Evolutionary conservation across 1,140 invertebrate species (phyloP).

Genomic region (Polyergus mexicanus): DNA sequence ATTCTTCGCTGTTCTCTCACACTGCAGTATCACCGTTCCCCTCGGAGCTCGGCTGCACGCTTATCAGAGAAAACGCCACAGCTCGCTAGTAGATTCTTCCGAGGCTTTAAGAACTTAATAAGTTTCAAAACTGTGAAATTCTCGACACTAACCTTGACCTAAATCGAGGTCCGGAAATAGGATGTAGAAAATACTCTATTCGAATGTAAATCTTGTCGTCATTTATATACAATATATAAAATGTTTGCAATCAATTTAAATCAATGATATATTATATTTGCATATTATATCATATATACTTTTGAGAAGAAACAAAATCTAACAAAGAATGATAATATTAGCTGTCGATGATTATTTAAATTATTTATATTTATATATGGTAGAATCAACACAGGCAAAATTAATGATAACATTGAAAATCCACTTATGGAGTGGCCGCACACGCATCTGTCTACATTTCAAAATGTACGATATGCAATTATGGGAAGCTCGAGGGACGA

Average conservation of each 20-base stretch:
- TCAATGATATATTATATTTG: slow-evolving; percentile 11
- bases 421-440: not conserved
- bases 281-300: not conserved
- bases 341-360: slow-evolving; percentile 28
- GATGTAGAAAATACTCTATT: not conserved
- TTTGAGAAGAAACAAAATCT: not conserved
- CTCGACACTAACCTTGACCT: slow-evolving; percentile 52
- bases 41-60: slow-evolving; percentile 29
- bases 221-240: no score
- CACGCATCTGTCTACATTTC: slow-evolving; percentile 46
- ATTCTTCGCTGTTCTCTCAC: slow-evolving; percentile 42
- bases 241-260: not conserved
- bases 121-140: slow-evolving; percentile 42
- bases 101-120: slow-evolving; percentile 53
- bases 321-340: not conserved
- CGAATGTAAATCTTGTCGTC: not conserved
- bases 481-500: slow-evolving; percentile 56
- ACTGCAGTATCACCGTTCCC: slow-evolving; percentile 30
- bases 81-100: slow-evolving; percentile 22
- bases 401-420: slow-evolving; percentile 37
- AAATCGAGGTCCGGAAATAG: slow-evolving; percentile 1
- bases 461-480: slow-evolving; percentile 64
- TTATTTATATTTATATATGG: slow-evolving; percentile 9
- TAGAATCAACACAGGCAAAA: slow-evolving; percentile 16
- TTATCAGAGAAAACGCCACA: slow-evolving; percentile 33